A percentile compares a stretch with the other conserved stretches of the same genome.
phyloP scores from a whole-genome alignment of 2,797 vertebrate genomes.

The Halcyon badia region DNA sequence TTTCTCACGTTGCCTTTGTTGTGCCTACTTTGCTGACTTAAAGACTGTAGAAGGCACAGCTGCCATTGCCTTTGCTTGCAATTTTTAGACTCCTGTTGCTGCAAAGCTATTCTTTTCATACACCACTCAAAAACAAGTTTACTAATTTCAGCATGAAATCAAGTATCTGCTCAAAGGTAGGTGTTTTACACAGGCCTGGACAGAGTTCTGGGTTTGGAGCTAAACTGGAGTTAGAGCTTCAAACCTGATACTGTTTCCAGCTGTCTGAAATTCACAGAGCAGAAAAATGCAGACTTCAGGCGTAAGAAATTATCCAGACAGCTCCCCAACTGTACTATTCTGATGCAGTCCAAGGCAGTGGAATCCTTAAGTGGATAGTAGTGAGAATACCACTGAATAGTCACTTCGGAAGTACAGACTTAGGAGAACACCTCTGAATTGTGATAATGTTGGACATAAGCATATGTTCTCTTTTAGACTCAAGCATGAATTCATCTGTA shows the following conservation, averaged over 20 bases:
- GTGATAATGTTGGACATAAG: not conserved
- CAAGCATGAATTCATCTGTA: not conserved
- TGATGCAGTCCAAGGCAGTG: not conserved
- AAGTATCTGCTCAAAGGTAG: not conserved
- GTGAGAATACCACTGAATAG: not conserved
- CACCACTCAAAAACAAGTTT: not conserved
- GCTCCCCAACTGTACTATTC: not conserved
- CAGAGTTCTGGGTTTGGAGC: not conserved
- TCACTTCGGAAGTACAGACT: not conserved
- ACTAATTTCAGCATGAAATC: not conserved
- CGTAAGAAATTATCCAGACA: not conserved
- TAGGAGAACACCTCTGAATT: not conserved
- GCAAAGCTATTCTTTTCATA: not conserved
- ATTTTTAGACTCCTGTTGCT: not conserved
- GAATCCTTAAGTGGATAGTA: not conserved
- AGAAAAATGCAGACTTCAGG: not conserved
- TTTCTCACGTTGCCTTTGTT: fast-evolving
- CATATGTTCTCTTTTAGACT: not conserved
- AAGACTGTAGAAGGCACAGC: not conserved
- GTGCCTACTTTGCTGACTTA: fast-evolving
- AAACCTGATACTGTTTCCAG: not conserved
- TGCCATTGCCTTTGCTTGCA: not conserved
- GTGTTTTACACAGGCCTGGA: not conserved
- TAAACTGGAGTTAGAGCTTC: not conserved
- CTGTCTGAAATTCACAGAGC: not conserved